Evolutionary conservation across 2,797 vertebrate genomes (phyloP), one percentile per base, ranked within the genome.

Genomic region (Crocodylus rhombifer): DNA sequence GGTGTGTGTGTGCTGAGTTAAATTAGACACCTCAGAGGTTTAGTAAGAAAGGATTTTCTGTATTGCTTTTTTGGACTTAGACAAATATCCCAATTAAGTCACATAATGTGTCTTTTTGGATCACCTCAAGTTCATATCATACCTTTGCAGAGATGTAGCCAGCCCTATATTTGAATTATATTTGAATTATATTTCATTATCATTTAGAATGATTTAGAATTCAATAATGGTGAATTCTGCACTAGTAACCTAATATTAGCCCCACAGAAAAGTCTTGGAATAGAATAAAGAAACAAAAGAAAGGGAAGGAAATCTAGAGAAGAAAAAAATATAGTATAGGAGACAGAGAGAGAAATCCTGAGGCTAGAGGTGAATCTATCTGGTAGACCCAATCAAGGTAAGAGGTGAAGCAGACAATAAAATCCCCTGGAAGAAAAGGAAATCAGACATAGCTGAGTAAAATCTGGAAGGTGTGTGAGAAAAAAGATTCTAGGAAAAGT

Each of bases 221-320:
- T 51, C 42, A 51, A 51, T 51, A 26, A 62, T 17, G 84, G 75
- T 65, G 89, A 85, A 84, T 85, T 94, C 85, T 30, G 51, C 75
- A 94, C 94, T 96, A 95, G 87, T 89, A 96, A 94, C 93, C 92
- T 92, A 94, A 92, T 88, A 94, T 94, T 77, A 93, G 60, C 23
- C 61, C 12, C 13, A 20, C 26, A 25, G 23, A 62, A 6, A 62
- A 62, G 26, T 25, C 61, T 13, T 62, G 5, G 56, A 86, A 86
- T 84, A 86, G 14, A 26, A 91, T 73, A 92, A 67, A 18, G 21
- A 26, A 0, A 0, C 21, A 60, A 86, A 20, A 51, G 74, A 80
- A 85, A 83, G 71, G 85, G 17, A 82, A 83, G 60, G 18, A 10
- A 51, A 51, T 51, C 42, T 51, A 62, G 61, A 56, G 61, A 80